These are phyloP conservation scores for Parnassius orleans DNA, from an alignment of 2,888 invertebrate genomes.

Conservation along the genomic window DNA sequence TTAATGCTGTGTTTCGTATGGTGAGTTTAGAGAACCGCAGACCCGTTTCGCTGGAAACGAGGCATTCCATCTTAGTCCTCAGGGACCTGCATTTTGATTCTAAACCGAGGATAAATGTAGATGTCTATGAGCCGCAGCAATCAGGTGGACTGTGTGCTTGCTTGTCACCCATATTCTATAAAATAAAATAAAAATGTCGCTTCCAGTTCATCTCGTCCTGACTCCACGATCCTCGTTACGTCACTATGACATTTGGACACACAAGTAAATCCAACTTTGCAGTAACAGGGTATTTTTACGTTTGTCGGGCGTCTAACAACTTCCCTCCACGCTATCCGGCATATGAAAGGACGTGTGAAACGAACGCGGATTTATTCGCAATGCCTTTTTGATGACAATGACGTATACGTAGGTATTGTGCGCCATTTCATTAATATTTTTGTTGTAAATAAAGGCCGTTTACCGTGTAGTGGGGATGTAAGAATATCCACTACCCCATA, in stretches of 20 bases:
- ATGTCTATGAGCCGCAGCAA: too few relatives aligned
- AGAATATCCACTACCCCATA: too few relatives aligned
- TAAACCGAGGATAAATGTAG: too few relatives aligned
- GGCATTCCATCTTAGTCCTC: too few relatives aligned
- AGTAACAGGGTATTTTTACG: constrained; percentile 49
- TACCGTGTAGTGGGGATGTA: too few relatives aligned
- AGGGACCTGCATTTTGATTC: too few relatives aligned
- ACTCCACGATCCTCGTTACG: constrained; percentile 28
- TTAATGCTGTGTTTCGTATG: too few relatives aligned
- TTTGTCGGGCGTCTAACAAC: constrained; percentile 47
- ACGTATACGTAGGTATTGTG: constrained; percentile 27
- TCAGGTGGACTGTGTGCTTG: too few relatives aligned
- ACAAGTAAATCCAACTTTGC: constrained; percentile 43
- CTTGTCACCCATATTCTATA: not conserved
- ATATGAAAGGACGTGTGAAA: constrained; percentile 32
- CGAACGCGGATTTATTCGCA: constrained; percentile 33
- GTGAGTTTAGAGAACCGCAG: too few relatives aligned
- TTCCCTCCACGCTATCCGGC: constrained; percentile 38
- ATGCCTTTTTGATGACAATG: constrained; percentile 32
- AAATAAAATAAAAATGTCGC: constrained; percentile 1
- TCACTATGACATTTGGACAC: constrained; percentile 41
- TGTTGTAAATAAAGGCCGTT: not conserved
- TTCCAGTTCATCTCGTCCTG: constrained; percentile 26
- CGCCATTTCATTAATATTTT: constrained; percentile 18
- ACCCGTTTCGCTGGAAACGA: too few relatives aligned